Base-by-base conservation (phyloP, 2,113 vertebrate genomes). In the Australoheros scitulus region DNA sequence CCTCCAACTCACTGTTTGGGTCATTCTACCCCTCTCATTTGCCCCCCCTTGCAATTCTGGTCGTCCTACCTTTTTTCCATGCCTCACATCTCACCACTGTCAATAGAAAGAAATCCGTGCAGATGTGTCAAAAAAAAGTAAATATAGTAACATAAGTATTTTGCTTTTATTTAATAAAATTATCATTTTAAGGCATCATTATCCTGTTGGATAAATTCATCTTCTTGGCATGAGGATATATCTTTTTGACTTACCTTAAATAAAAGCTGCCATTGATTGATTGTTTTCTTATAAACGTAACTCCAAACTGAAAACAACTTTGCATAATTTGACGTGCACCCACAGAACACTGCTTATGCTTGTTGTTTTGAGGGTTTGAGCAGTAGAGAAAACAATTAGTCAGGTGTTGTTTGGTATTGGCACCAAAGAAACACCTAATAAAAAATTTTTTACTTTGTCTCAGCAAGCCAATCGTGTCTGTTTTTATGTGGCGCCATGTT, bases 401-500 rank as follows among this genome's bases (percentile, higher is more conserved):
- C 8, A 10, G 36, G 36, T 38, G 8, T 8, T 38, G 36, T 10
- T 11, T 80, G 29, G 32, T 50, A 17, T 26, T 15, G 26, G 22
- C 20, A 56, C 58, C n/a, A 61, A 74, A 78, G 57, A 70, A 14
- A 81, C 50, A 32, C 17, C 50, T 15, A 17, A 4, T 43, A n/a
- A 43, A 68, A 76, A 85, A 83, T 81, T 41, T 0, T 1, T 24
- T 79, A 63, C 32, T 64, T 24, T n/a, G 26, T 83, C 50, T 70
- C 52, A 29, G 58, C 36, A 50, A 43, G 26, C 34, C 15, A 55
- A 36, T 32, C 32, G 2, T 0, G 63, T 82, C 82, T 68, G 58
- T 72, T 80, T 76, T 61, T 17, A 59, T 47, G 36, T 65, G 88
- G 91, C 86, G 87, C 90, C 88, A 17, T 32, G 29, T 82, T 85